phyloP scores from a whole-genome alignment of 2,797 vertebrate species.

The Spinibarbus caldwelli region DNA sequence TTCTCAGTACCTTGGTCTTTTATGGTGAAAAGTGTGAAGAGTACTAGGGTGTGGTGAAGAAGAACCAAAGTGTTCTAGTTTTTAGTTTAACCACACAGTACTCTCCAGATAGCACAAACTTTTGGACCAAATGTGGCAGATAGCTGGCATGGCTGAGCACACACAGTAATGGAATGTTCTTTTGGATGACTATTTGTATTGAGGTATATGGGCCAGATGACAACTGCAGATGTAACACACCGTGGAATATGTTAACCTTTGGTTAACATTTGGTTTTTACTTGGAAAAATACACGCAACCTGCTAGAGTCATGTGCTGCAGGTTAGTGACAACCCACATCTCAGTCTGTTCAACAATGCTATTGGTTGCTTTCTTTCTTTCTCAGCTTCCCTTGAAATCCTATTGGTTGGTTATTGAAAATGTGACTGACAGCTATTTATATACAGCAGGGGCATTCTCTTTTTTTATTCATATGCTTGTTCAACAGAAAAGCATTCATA shows the following conservation, averaged over 20 bases:
- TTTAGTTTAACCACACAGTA: neutral
- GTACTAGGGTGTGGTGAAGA: neutral
- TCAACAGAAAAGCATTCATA: neutral
- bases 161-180: no score
- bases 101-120: neutral
- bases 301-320: neutral
- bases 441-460: neutral
- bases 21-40: neutral
- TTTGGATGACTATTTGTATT: no score
- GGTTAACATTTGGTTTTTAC: neutral
- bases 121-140: neutral
- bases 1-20: neutral
- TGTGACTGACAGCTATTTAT: neutral
- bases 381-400: neutral
- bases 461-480: neutral
- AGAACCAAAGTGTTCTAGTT: neutral
- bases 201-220: neutral
- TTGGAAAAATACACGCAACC: neutral
- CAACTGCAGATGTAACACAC: neutral
- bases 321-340: neutral
- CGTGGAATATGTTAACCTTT: neutral
- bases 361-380: no score
- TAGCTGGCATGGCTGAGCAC: neutral
- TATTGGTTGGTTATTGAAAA: neutral
- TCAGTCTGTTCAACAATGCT: neutral